Base-by-base conservation (phyloP, 2,888 invertebrate genomes). In the Mimas tiliae region DNA sequence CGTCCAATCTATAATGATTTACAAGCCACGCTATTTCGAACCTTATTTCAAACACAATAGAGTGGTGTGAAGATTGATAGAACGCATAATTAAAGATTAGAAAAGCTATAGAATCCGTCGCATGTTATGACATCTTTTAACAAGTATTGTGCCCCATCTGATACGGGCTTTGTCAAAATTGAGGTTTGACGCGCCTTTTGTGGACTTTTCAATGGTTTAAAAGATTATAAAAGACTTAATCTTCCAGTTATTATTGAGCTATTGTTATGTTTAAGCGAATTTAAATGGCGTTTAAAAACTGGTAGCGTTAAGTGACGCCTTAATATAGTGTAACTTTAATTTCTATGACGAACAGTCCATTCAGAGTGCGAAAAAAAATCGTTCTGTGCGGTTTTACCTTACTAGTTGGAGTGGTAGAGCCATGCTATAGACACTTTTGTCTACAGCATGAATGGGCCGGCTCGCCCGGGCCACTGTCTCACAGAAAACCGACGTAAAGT, bases 121-220 rank as follows among this genome's bases (percentile, higher is more conserved):
- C 27, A 58, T 58, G 58, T 58, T 58, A 42, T 58, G 58, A 58
- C 58, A 19, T 21, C 2, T 58, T n/a, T 58, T 58, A 42, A 58
- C 58, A 34, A 34, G 27, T 16, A 52, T 52, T 58, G 58, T 42
- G 58, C 12, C 38, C 12, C 1, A 38, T 58, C 34, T 55, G 55
- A 55, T 38, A 38, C 34, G 55, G 34, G 55, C 16, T 58, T 58
- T 58, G 58, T 42, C 58, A 38, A 38, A 16, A 58, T 19, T 16
- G 38, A 19, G 19, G 19, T 58, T 19, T 11, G 58, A 58, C 42
- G 12, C 12, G 42, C 12, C 58, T 58, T 58, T 58, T 58, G 58
- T 58, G 9, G 12, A 16, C 19, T 21, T 58, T 33, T 42, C 38
- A 42, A 58, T 58, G 14, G 38, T 12, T 14, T 19, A 58, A 42